Evolutionary conservation across 2,113 vertebrate species (phyloP), one percentile per base, ranked within the genome.

Genomic region (Bubo bubo): DNA sequence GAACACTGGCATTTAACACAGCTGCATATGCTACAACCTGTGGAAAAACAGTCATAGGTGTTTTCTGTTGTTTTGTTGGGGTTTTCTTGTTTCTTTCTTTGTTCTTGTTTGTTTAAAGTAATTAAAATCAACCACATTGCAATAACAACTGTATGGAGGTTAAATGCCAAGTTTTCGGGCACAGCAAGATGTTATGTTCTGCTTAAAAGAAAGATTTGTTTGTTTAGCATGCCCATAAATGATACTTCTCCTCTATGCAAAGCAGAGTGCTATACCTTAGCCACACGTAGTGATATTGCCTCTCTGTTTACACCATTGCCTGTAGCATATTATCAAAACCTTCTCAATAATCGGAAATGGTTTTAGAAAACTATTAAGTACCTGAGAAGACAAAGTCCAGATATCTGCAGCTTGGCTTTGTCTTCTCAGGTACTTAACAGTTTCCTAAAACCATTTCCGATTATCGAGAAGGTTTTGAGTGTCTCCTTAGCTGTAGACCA

Each of bases 201-300:
- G 32, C 45, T 62, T 28, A 35, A 59, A 55, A n/a, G 8, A 32
- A n/a, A 47, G 39, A 41, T 52, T 5, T 53, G 17, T 12, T 41
- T 35, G 20, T 63, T 80, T 24, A 73, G 37, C 16, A 2, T 20
- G 53, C 58, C 22, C 41, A 27, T 2, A 37, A 62, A 60, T 0
- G 21, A 67, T 12, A 20, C 52, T 14, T 24, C 50, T 19, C 6
- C 20, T 2, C 3, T 9, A 21, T 4, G 20, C 17, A n/a, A 12
- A 20, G 14, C 30, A 52, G 45, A 35, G 53, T 2, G 4, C 23
- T 62, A 28, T 20, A n/a, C 28, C 1, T 6, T 8, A 22, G 45
- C 45, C 2, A 1, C 0, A 13, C 4, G 11, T 5, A 5, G 41
- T 19, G 66, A 62, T 22, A 9, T 23, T 49, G 47, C 58, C 21